phyloP scores from a whole-genome alignment of 2,888 invertebrate species.

The Spodoptera picta region DNA sequence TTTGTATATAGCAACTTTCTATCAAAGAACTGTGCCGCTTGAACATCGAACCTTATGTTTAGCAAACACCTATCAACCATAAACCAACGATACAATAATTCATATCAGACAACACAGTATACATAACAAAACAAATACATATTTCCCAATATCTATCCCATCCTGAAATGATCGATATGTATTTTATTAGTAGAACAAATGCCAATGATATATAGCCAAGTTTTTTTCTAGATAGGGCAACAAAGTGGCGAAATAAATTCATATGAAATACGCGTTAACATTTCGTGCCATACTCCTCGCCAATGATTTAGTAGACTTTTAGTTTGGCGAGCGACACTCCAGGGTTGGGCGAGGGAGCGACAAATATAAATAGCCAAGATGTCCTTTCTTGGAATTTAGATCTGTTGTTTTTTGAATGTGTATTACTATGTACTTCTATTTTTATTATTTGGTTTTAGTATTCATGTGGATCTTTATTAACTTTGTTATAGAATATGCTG shows the following conservation, averaged over 20 bases:
- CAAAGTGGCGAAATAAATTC: slow-evolving; percentile 43
- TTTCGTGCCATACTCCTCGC: slow-evolving; percentile 13
- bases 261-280: slow-evolving; percentile 32
- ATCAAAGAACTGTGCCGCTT: too few species aligned
- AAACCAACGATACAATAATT: background rate
- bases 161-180: slow-evolving; percentile 21
- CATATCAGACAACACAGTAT: background rate
- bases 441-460: background rate
- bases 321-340: slow-evolving; percentile 22
- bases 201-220: slow-evolving; percentile 29
- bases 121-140: background rate
- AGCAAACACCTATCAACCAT: background rate
- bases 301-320: slow-evolving; percentile 44
- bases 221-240: slow-evolving; percentile 23
- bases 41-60: background rate
- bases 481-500: too few species aligned
- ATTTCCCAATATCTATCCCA: slow-evolving; percentile 8
- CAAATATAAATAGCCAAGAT: slow-evolving; percentile 4
- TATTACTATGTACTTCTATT: too few species aligned
- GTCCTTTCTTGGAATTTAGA: background rate
- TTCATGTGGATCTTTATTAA: background rate
- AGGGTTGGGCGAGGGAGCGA: slow-evolving; percentile 25
- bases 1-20: too few species aligned
- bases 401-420: background rate
- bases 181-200: slow-evolving; percentile 9